Percentiles rank a stretch among this genome's conserved stretches.
phyloP scores from a whole-genome alignment of 2,797 vertebrate genomes.

The Acanthopagrus latus region DNA sequence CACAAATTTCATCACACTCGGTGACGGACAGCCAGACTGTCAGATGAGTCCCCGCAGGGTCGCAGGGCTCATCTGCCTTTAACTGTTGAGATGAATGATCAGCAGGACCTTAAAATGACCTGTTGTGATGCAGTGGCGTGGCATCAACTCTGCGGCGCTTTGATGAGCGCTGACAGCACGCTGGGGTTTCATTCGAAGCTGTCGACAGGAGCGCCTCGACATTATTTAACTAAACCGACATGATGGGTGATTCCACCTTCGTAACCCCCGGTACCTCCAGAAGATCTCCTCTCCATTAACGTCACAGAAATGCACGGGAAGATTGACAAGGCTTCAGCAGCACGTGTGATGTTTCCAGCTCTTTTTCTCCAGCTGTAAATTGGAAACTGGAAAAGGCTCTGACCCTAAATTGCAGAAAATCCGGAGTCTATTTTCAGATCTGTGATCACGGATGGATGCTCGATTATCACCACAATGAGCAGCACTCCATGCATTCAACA shows the following conservation, averaged over 20 bases:
- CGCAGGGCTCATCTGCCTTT: constrained; percentile 21
- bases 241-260: constrained; percentile 35
- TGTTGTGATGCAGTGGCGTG: constrained; percentile 26
- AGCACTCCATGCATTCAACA: not conserved
- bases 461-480: constrained; percentile 17
- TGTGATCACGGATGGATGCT: constrained; percentile 22
- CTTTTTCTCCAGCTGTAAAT: not conserved
- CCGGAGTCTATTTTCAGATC: constrained; percentile 7
- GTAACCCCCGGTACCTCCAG: constrained; percentile 5
- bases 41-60: constrained; percentile 31
- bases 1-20: not conserved
- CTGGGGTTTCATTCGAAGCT: constrained; percentile 31
- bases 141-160: constrained; percentile 13
- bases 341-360: not conserved
- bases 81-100: constrained; percentile 37
- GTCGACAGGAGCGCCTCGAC: constrained; percentile 22
- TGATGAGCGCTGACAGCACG: constrained; percentile 49
- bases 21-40: constrained; percentile 21
- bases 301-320: not conserved
- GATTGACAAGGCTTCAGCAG: not conserved
- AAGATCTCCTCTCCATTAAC: not conserved
- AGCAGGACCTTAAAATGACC: constrained; percentile 34
- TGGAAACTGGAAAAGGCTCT: not conserved
- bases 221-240: constrained; percentile 41
- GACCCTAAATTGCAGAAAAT: constrained; percentile 7